Evolutionary conservation across 2,888 invertebrate species (phyloP).

Genomic region (Drosophila picticornis): DNA sequence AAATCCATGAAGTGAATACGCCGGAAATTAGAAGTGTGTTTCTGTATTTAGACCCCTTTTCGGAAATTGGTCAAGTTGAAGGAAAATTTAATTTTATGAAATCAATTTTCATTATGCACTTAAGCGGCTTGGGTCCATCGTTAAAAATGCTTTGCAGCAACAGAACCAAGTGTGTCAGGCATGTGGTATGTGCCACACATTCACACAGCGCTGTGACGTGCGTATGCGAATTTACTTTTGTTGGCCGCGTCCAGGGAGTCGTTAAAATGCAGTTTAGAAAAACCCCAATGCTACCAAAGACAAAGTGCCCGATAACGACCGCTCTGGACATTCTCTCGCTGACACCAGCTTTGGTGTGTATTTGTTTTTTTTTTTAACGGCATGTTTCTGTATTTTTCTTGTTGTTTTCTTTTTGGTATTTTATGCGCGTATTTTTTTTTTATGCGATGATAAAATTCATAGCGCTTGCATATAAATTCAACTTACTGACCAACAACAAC

Average conservation of each 20-base stretch:
- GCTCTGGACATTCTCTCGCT: conserved; percentile 41
- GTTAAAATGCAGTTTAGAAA: conserved; percentile 74
- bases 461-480: conserved; percentile 61
- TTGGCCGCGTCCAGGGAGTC: conserved; percentile 67
- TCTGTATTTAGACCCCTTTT: conserved; percentile 13
- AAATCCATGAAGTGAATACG: conserved; percentile 15
- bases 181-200: conserved; percentile 17
- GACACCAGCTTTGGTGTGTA: conserved; percentile 12
- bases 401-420: conserved; percentile 15
- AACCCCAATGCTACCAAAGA: conserved; percentile 59
- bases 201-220: conserved; percentile 1
- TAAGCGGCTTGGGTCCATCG: conserved; percentile 48
- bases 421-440: conserved; percentile 46
- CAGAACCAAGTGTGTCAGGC: conserved; percentile 18
- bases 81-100: conserved; percentile 50
- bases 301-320: conserved; percentile 69
- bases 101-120: conserved; percentile 72
- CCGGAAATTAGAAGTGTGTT: neutral
- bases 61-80: conserved; percentile 47
- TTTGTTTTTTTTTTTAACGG: conserved; percentile 14
- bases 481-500: conserved; percentile 52
- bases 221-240: conserved; percentile 36
- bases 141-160: conserved; percentile 46
- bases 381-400: conserved; percentile 9
- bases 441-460: conserved; percentile 71